Percentiles rank a stretch among this genome's conserved stretches.
These are phyloP conservation scores for Stramonita haemastoma DNA, from an alignment of 2,888 invertebrate species.

Conservation along the genomic window DNA sequence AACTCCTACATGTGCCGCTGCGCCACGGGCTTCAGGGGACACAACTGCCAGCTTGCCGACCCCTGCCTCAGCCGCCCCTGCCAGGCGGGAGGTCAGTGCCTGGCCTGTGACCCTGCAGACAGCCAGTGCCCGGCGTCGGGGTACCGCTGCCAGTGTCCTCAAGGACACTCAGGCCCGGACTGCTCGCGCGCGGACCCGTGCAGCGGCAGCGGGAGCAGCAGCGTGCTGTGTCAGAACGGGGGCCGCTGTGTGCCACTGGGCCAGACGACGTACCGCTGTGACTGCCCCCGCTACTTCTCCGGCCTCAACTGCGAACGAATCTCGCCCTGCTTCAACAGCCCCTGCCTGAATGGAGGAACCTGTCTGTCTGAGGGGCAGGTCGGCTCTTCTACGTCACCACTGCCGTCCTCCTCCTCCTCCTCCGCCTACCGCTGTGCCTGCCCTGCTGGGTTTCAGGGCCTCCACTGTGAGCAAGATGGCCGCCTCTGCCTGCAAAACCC, in stretches of 20 bases:
- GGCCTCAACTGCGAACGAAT: background rate
- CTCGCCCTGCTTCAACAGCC: conserved; percentile 16
- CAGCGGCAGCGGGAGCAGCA: background rate
- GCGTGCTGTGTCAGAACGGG: conserved; percentile 51
- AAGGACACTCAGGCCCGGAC: background rate
- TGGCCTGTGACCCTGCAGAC: background rate
- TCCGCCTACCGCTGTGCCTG: conserved; percentile 37
- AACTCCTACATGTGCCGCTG: conserved; percentile 63
- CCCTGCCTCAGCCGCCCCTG: conserved; percentile 52
- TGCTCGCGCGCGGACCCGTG: conserved; percentile 14
- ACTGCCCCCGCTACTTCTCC: background rate
- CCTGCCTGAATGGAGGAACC: conserved; percentile 25
- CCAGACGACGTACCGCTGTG: conserved; percentile 38
- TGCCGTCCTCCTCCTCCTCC: background rate
- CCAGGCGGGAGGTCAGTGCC: conserved; percentile 60
- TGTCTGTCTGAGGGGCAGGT: background rate
- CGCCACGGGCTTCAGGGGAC: conserved; percentile 59
- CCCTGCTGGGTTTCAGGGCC: conserved; percentile 23
- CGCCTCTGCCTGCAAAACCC: conserved; percentile 28
- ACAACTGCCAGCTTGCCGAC: conserved; percentile 52
- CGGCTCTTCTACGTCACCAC: background rate
- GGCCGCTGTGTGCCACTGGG: conserved; percentile 56
- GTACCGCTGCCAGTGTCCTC: conserved; percentile 28
- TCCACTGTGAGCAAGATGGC: conserved; percentile 30
- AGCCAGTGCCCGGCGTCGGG: conserved; percentile 38